Conservation (phyloP, 2,888 invertebrate genomes). For the Troides oblongomaculatus region DNA sequence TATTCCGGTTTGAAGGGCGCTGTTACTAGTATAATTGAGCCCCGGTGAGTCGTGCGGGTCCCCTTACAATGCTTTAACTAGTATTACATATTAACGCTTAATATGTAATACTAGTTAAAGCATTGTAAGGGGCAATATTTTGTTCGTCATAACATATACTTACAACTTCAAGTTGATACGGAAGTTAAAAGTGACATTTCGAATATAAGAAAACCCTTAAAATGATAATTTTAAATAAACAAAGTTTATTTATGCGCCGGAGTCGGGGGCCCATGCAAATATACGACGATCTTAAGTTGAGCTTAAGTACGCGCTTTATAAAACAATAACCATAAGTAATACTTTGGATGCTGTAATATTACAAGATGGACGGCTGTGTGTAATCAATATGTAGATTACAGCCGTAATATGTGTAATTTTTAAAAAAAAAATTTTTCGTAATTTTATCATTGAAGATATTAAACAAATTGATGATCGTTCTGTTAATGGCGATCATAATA, state of each 20-base stretch:
- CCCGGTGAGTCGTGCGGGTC: no score
- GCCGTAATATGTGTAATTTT: conserved; percentile 4
- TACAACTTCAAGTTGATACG: no score
- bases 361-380: conserved; percentile 5
- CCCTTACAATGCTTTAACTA: no score
- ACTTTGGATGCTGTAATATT: conserved; percentile 2
- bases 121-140: no score
- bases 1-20: no score
- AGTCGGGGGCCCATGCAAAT: neutral
- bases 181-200: no score
- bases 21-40: no score
- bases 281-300: conserved; percentile 12
- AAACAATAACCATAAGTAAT: conserved; percentile 25
- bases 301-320: conserved; percentile 13
- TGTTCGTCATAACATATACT: no score
- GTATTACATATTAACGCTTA: no score
- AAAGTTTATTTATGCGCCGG: conserved; percentile 19
- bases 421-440: neutral
- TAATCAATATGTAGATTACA: conserved; percentile 25
- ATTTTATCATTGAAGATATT: conserved; percentile 17
- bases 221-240: conserved; percentile 24
- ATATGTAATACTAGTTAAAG: no score
- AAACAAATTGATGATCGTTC: conserved; percentile 5
- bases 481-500: conserved; percentile 8
- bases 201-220: neutral